Evolutionary conservation across 2,888 invertebrate genomes (phyloP).

Genomic region (Fissipunctia ypsillon): DNA sequence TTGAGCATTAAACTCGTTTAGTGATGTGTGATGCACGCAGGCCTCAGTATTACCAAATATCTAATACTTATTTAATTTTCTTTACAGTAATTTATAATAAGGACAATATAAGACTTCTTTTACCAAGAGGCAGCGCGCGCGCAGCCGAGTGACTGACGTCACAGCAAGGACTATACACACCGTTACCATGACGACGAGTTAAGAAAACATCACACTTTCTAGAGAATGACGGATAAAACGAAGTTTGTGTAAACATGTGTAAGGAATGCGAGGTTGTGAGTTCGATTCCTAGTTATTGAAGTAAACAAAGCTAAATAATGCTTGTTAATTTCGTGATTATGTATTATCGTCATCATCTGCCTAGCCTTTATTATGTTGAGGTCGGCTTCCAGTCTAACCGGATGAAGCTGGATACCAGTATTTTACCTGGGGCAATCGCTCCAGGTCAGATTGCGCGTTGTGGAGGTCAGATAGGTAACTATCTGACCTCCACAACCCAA

Average conservation of each 20-base stretch:
- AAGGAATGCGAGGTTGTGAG: slow-evolving; percentile 38
- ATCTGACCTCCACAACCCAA: no score
- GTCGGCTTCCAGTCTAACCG: not conserved
- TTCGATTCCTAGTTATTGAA: slow-evolving; percentile 37
- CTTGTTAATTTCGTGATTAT: slow-evolving; percentile 17
- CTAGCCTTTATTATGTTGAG: not conserved
- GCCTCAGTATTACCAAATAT: not conserved
- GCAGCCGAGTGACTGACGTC: slow-evolving; percentile 54
- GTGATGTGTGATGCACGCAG: no score
- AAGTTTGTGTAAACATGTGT: slow-evolving; percentile 7
- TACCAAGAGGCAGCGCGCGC: slow-evolving; percentile 55
- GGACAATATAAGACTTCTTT: slow-evolving; percentile 66
- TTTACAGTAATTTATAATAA: slow-evolving; percentile 60
- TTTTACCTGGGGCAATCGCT: not conserved
- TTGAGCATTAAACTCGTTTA: no score
- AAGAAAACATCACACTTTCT: slow-evolving; percentile 24
- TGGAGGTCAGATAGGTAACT: no score
- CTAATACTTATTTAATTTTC: slow-evolving; percentile 2
- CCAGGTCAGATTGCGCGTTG: no score
- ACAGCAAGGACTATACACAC: slow-evolving; percentile 41
- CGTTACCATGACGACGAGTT: slow-evolving; percentile 59
- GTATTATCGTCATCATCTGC: not conserved
- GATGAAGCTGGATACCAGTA: slow-evolving; percentile 12
- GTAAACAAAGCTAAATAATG: slow-evolving; percentile 13
- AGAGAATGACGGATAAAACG: not conserved